Evolutionary conservation across 37 sponge, comb jelly and placozoan genomes (phyloP).

Genomic region (Theonella swinhoei): DNA sequence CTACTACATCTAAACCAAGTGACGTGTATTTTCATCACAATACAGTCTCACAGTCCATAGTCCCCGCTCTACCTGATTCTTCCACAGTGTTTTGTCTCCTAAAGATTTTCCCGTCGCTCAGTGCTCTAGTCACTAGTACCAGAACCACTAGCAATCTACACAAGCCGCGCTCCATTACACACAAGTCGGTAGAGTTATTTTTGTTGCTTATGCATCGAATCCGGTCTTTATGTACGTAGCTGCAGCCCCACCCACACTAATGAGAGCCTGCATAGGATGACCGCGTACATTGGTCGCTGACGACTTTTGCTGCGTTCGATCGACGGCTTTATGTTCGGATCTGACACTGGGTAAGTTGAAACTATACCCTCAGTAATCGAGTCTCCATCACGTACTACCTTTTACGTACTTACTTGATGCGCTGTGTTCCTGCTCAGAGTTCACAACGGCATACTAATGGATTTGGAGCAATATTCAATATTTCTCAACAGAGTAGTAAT

Average conservation of each 20-base stretch:
- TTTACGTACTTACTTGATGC: background rate
- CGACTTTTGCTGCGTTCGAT: slow-evolving; percentile 74
- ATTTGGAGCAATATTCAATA: slow-evolving; percentile 49
- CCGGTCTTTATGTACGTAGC: too few species aligned
- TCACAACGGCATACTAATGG: slow-evolving; percentile 63
- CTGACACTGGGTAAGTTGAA: slow-evolving; percentile 70
- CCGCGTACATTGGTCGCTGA: slow-evolving; percentile 28
- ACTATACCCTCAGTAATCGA: too few species aligned
- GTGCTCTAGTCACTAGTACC: background rate
- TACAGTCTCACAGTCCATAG: too few species aligned
- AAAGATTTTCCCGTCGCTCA: background rate
- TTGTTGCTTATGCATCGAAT: too few species aligned
- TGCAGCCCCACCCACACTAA: background rate
- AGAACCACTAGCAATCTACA: background rate
- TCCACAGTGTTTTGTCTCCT: too few species aligned
- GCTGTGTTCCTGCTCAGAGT: slow-evolving; percentile 23
- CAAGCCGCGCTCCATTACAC: too few species aligned
- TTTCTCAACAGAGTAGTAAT: slow-evolving; percentile 21
- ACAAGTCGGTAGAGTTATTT: too few species aligned
- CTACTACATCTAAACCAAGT: too few species aligned
- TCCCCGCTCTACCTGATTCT: too few species aligned
- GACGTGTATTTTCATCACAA: too few species aligned
- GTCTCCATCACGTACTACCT: background rate
- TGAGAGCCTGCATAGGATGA: background rate
- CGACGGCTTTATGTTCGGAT: slow-evolving; percentile 84